Evolutionary conservation across 1,140 invertebrate genomes (phyloP).

Genomic region (Cotesia vestalis): DNA sequence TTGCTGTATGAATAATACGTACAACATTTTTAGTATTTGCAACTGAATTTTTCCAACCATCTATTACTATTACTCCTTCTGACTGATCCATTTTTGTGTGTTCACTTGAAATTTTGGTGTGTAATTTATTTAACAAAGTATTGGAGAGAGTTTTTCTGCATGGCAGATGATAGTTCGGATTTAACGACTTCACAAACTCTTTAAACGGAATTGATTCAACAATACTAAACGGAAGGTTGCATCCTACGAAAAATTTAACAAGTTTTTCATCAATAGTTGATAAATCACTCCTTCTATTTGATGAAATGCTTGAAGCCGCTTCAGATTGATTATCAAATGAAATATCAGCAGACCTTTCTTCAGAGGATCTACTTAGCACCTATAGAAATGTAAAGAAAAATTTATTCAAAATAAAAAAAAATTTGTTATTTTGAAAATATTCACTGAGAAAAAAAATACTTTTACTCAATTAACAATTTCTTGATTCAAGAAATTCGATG

Average conservation of each 20-base stretch:
- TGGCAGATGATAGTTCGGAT: no score
- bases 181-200: not conserved
- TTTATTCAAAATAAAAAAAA: not conserved
- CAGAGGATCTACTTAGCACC: not conserved
- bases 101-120: no score
- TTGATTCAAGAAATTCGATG: no score
- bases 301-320: not conserved
- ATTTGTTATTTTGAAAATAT: not conserved
- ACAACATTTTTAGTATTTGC: conserved; percentile 18
- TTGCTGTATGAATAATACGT: conserved; percentile 7
- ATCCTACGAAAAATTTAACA: conserved; percentile 18
- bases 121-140: no score
- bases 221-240: conserved; percentile 8
- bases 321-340: not conserved
- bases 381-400: not conserved
- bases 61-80: no score
- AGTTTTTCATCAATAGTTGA: conserved; percentile 12
- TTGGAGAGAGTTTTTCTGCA: no score
- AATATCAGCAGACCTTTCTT: not conserved
- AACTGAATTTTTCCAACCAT: conserved; percentile 13
- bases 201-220: conserved; percentile 8
- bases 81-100: no score
- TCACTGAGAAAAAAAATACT: no score
- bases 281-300: not conserved
- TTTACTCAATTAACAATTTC: no score